Percentiles rank a stretch among this genome's conserved stretches.
phyloP scores from a whole-genome alignment of 2,113 vertebrate species.

The Odocoileus virginianus region DNA sequence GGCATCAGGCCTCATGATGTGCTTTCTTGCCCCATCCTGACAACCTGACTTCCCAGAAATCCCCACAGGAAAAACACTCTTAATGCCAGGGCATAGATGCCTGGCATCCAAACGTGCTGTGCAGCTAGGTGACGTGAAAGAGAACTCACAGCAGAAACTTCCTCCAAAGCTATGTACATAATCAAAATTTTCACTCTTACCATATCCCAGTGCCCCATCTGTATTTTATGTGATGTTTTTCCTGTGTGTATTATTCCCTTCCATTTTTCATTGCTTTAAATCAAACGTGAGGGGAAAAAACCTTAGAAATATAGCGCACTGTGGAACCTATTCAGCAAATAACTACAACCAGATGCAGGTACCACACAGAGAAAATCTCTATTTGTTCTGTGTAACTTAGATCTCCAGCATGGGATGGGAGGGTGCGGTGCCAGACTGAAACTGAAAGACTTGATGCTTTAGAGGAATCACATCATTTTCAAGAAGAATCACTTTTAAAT shows the following conservation, averaged over 20 bases:
- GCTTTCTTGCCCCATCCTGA: not conserved
- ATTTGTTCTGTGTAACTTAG: not conserved
- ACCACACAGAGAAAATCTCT: not conserved
- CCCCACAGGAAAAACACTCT: not conserved
- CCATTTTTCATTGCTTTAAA: conserved; percentile 28
- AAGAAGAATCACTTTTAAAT: not conserved
- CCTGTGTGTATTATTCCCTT: conserved; percentile 35
- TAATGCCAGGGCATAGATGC: not conserved
- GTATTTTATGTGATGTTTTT: conserved; percentile 51
- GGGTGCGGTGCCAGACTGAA: not conserved
- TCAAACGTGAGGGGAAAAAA: conserved; percentile 15
- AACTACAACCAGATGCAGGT: not conserved
- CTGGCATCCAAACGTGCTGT: conserved; percentile 3
- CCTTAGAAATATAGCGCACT: not conserved
- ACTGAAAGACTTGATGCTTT: not conserved
- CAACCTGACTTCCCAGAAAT: not conserved
- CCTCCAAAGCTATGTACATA: conserved; percentile 2
- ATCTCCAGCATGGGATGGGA: not conserved
- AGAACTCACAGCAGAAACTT: conserved; percentile 22
- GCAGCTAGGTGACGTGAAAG: not conserved
- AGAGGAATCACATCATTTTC: not conserved
- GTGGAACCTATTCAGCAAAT: not conserved
- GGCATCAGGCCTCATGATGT: not conserved
- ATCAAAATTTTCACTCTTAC: conserved; percentile 47
- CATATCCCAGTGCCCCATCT: conserved; percentile 22